phyloP scores from a whole-genome alignment of 2,888 invertebrate species.

The Thecocarcelia acutangulata region DNA sequence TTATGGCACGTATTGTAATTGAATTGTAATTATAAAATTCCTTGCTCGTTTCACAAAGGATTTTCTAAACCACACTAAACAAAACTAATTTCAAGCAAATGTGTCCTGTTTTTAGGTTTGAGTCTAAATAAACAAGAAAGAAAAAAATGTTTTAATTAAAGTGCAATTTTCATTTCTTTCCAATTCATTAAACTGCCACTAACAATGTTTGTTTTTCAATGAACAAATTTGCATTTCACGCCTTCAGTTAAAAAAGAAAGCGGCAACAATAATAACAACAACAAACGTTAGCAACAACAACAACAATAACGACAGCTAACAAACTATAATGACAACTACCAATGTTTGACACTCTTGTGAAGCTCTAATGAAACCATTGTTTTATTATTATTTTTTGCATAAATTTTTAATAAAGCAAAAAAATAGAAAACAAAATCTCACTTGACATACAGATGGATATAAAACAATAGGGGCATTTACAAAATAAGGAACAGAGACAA shows the following conservation, averaged over 20 bases:
- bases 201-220: conserved; percentile 46
- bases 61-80: too few species aligned
- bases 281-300: not conserved
- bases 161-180: conserved; percentile 42
- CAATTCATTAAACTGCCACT: conserved; percentile 51
- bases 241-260: conserved; percentile 11
- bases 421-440: not conserved
- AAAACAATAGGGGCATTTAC: not conserved
- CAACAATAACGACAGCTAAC: not conserved
- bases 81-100: too few species aligned
- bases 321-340: conserved; percentile 44
- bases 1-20: too few species aligned
- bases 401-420: conserved; percentile 30
- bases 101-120: too few species aligned
- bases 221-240: conserved; percentile 49
- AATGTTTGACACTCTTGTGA: conserved; percentile 49
- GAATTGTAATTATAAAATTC: too few species aligned
- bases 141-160: conserved; percentile 42
- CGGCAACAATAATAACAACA: conserved; percentile 13
- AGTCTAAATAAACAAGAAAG: not conserved
- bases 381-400: conserved; percentile 42
- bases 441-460: conserved; percentile 37
- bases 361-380: conserved; percentile 57
- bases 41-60: too few species aligned
- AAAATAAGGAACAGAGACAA: too few species aligned